These are phyloP conservation scores for Acleris sparsana DNA, from an alignment of 2,888 invertebrate species.

Conservation along the genomic window DNA sequence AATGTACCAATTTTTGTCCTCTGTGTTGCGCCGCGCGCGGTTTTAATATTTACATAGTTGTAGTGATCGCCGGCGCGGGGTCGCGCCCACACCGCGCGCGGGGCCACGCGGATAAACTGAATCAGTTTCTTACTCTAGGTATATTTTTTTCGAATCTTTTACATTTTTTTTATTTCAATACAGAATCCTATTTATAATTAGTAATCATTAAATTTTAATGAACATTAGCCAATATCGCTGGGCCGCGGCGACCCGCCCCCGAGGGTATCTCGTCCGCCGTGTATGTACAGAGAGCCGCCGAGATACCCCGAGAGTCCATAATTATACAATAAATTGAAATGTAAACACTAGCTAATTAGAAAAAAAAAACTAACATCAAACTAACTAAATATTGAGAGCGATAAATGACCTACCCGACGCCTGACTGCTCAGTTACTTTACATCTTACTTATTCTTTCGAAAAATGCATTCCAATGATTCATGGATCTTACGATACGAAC, in stretches of 20 bases:
- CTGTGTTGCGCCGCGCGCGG: conserved; percentile 44
- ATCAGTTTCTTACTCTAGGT: conserved; percentile 55
- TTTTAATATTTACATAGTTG: conserved; percentile 63
- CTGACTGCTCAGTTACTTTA: conserved; percentile 41
- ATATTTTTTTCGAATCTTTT: conserved; percentile 58
- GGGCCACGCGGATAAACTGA: conserved; percentile 47
- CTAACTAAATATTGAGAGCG: conserved; percentile 63
- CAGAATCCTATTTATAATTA: conserved; percentile 66
- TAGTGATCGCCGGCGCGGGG: conserved; percentile 48
- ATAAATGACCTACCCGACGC: conserved; percentile 40
- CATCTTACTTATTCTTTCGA: conserved; percentile 32
- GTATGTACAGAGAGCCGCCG: conserved; percentile 48
- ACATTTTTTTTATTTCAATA: conserved; percentile 61
- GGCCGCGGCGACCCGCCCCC: conserved; percentile 42
- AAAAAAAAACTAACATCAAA: conserved; percentile 69
- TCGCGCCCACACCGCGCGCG: conserved; percentile 40
- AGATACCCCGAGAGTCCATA: conserved; percentile 48
- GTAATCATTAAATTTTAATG: conserved; percentile 64
- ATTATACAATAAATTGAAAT: conserved; percentile 50
- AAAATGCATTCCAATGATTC: conserved; percentile 37
- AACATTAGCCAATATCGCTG: conserved; percentile 57
- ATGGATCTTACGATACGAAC: conserved; percentile 36
- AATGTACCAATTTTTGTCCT: conserved; percentile 50
- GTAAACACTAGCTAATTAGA: conserved; percentile 67
- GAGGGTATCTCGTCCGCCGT: conserved; percentile 42